Evolutionary conservation across 2,888 invertebrate genomes (phyloP).

Genomic region (Entomobrya proxima): DNA sequence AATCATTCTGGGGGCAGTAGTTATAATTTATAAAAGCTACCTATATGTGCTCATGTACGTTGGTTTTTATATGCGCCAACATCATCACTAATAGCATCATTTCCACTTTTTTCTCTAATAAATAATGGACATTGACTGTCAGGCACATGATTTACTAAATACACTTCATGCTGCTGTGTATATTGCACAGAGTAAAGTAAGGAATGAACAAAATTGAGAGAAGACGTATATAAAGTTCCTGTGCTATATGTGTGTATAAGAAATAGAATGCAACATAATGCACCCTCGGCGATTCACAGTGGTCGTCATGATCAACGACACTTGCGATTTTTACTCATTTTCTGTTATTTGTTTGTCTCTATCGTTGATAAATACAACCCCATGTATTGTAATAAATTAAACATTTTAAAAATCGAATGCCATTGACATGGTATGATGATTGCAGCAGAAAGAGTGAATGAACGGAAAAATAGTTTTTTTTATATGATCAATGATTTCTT

Average conservation of each 20-base stretch:
- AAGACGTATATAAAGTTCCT: not conserved
- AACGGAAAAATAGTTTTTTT: constrained; percentile 35
- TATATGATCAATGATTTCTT: too few species aligned
- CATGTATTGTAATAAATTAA: not conserved
- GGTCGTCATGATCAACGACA: not conserved
- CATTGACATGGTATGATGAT: constrained; percentile 35
- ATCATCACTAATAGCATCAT: constrained; percentile 25
- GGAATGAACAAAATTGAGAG: not conserved
- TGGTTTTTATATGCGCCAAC: not conserved
- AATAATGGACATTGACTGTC: constrained; percentile 60
- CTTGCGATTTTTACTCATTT: constrained; percentile 25
- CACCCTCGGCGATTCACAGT: constrained; percentile 26
- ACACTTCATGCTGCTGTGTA: not conserved
- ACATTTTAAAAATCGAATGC: constrained; percentile 36
- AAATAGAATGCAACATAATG: constrained; percentile 18
- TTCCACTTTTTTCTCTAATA: constrained; percentile 41
- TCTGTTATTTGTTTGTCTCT: constrained; percentile 1
- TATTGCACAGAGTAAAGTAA: not conserved
- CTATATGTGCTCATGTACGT: not conserved
- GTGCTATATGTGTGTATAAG: too few species aligned
- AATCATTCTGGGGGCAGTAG: not conserved
- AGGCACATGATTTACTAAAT: constrained; percentile 63
- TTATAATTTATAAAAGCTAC: not conserved
- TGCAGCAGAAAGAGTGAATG: constrained; percentile 40
- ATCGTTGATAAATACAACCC: not conserved